Base-by-base conservation (phyloP, 2,113 vertebrate genomes). In the Arizona elegans region DNA sequence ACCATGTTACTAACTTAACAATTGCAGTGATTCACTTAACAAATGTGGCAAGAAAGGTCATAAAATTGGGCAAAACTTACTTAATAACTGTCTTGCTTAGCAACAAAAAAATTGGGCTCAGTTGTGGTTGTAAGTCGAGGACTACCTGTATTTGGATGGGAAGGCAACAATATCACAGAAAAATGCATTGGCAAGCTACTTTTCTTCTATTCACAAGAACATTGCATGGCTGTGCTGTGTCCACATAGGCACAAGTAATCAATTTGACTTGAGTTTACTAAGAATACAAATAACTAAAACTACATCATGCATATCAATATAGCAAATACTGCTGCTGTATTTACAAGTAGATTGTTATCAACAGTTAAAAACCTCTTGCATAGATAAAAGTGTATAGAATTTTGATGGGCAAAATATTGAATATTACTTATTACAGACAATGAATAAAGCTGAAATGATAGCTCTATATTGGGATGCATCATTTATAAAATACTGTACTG, bases 221-320 rank as follows among this genome's bases (percentile, higher is more conserved):
- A 52, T 26, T 26, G 10, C 47, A 87, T 52, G 70, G 43, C 43
- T 47, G 43, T 47, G 2, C 70, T 81, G 7, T 81, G 70, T 81
- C 17, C 70, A 38, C 70, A 81, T 38, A 38, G 15, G 33, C 33
- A 38, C 33, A 81, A 81, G 33, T 19, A 81, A 33, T 81, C 70
- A 38, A 38, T 38, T 1, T 38, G 70, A 81, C 33, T n/a, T 8
- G 94, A 88, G 56, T 43, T 17, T 53, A n/a, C 43, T 56, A 92
- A 96, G 94, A 95, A 54, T 86, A 85, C 53, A 91, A 58, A 26
- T 92, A 93, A 19, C 19, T 4, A 54, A 59, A 58, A 38, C n/a
- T 11, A 56, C n/a, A 88, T 38, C 94, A 95, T 94, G 94, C 59
- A 91, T 38, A 38, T 19, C 5, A 86, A 62, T 75, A 26, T 21